Percentiles rank a stretch among this genome's conserved stretches.
Evolutionary conservation across 2,888 invertebrate genomes (phyloP).

Genomic region (Microchrysa polita): DNA sequence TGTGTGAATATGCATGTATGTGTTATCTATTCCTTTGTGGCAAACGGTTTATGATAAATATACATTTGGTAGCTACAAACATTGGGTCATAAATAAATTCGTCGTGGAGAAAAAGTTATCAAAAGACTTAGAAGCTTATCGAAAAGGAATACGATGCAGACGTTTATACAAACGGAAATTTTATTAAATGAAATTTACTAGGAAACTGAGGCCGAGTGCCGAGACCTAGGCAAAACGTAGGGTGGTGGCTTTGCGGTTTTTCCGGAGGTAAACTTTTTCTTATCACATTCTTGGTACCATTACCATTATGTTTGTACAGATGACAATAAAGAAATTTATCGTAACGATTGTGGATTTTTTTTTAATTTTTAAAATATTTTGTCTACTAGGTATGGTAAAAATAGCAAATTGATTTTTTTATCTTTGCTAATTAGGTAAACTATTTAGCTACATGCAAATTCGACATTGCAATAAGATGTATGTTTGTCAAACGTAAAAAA

Average conservation of each 20-base stretch:
- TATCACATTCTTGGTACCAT: conserved; percentile 23
- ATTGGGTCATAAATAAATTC: conserved; percentile 44
- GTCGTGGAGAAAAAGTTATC: conserved; percentile 49
- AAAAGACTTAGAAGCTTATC: conserved; percentile 51
- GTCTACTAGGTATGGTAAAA: too few species aligned
- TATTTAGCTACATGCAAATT: too few species aligned
- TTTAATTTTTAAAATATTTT: too few species aligned
- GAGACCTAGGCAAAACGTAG: neutral
- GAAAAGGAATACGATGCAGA: conserved; percentile 44
- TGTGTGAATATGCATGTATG: neutral
- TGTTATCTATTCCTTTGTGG: conserved; percentile 34
- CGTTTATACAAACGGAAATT: conserved; percentile 33
- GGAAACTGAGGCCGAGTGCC: neutral
- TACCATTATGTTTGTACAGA: conserved; percentile 37
- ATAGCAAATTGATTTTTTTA: too few species aligned
- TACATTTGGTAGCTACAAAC: conserved; percentile 27
- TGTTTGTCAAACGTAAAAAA: too few species aligned
- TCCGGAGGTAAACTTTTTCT: conserved; percentile 5
- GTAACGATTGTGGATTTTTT: neutral
- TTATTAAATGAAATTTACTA: conserved; percentile 36
- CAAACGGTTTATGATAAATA: conserved; percentile 41
- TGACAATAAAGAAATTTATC: conserved; percentile 6
- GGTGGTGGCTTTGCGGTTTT: neutral
- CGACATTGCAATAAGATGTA: too few species aligned
- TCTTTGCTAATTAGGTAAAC: too few species aligned